Evolutionary conservation across 2,888 invertebrate genomes (phyloP).

Genomic region (Drosophila incognita): DNA sequence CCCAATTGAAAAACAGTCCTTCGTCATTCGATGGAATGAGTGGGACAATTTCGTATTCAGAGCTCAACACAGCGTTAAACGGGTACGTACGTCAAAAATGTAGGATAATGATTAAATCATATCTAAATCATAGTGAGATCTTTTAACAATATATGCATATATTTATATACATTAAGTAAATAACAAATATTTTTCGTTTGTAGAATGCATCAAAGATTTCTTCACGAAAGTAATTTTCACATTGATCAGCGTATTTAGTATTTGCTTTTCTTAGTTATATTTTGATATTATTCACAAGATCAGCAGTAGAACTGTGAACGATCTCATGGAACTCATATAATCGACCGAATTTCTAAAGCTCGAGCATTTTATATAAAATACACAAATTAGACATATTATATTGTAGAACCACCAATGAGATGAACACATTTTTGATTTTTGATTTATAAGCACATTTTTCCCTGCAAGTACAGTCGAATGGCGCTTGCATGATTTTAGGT

Average conservation of each 20-base stretch:
- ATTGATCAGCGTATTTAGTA: too few species aligned
- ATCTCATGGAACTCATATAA: neutral
- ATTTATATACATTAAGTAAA: neutral
- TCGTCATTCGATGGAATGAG: constrained; percentile 92
- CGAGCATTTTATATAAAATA: too few species aligned
- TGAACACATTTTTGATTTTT: too few species aligned
- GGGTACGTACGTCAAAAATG: constrained; percentile 87
- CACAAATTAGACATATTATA: neutral
- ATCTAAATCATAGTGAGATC: neutral
- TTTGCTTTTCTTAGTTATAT: neutral
- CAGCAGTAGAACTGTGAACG: neutral
- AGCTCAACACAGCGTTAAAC: constrained; percentile 88
- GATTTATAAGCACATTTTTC: neutral
- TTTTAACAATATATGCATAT: neutral
- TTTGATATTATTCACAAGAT: neutral
- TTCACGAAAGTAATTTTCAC: neutral
- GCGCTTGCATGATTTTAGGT: neutral
- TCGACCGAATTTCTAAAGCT: neutral
- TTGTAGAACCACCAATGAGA: neutral
- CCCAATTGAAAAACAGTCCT: constrained; percentile 86
- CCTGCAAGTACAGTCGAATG: neutral
- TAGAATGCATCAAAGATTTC: neutral
- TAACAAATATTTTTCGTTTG: neutral
- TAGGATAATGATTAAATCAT: neutral
- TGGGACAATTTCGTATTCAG: constrained; percentile 91